Conservation (phyloP, 35 echinoderm and acorn worm genomes). For the Strongylocentrotus purpuratus region DNA sequence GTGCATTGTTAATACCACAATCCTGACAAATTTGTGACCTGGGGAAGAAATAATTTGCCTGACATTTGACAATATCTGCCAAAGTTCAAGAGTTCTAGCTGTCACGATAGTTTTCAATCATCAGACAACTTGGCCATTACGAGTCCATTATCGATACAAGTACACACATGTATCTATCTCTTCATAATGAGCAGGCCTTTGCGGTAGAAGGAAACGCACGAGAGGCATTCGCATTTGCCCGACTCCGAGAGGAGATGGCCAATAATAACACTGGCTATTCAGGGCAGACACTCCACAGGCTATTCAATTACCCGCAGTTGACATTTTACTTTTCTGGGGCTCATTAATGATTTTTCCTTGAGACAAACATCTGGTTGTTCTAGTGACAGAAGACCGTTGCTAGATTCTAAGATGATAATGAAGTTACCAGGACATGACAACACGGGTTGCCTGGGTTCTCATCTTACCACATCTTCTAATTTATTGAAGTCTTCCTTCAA, state of each 20-base stretch:
- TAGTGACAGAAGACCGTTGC: background rate
- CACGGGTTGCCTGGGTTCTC: background rate
- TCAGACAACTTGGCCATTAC: background rate
- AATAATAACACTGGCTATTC: conserved; percentile 16
- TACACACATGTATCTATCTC: background rate
- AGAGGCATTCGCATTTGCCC: background rate
- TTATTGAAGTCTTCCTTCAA: background rate
- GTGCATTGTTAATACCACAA: background rate
- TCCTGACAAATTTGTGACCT: background rate
- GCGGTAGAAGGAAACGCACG: background rate
- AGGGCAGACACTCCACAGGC: background rate
- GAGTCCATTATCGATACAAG: background rate
- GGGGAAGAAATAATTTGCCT: background rate
- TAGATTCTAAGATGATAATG: conserved; percentile 17
- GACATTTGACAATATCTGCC: background rate
- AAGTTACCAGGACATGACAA: conserved; percentile 34
- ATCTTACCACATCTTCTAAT: background rate
- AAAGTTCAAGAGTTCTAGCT: background rate
- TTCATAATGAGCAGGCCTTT: background rate
- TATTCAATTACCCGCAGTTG: conserved; percentile 29
- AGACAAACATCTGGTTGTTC: conserved; percentile 32
- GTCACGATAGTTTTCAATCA: background rate
- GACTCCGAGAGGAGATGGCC: background rate
- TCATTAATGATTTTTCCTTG: conserved; percentile 37
- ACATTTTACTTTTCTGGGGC: conserved; percentile 11